Base-by-base conservation (phyloP, 2,113 vertebrate species). In the Platichthys flesus region DNA sequence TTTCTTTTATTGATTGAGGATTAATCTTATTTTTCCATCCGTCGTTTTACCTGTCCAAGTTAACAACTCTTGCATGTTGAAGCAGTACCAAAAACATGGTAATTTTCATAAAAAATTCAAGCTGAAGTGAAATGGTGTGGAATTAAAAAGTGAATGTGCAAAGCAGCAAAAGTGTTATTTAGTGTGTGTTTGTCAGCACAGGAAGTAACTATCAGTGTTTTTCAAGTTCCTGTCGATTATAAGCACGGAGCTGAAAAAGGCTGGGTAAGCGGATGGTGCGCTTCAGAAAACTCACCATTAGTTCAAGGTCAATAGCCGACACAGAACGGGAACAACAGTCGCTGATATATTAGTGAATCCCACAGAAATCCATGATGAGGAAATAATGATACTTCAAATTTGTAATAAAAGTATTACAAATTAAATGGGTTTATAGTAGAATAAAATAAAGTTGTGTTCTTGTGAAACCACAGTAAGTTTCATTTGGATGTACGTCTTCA, bases 241-340 rank as follows among this genome's bases (percentile, higher is more conserved):
- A 52, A 42, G 23, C 21, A 20, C 40, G 35, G 49, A 42, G 54
- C 21, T 26, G 6, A 20, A 83, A 86, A 88, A 18, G 16, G 75
- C 86, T 69, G 24, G 59, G 74, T 87, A 84, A 88, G 89, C 85
- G 89, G 65, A 83, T 15, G 28, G 28, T 70, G 26, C 63, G 20
- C 76, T 74, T 79, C 79, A 78, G 58, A 79, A 86, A 83, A 72
- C 65, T 76, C 66, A 1, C 56, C 79, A 81, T 80, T 78, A 87
- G 78, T 81, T 85, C 51, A 40, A 84, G 81, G 82, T 86, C 85
- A 88, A 61, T 67, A 59, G 67, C 51, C 82, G 63, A 18, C 13
- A 23, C 2, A 10, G 47, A n/a, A 74, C 35, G n/a, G 28, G 42
- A 6, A 28, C 26, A n/a, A 26, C 18, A 31, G 31, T 26, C 18